Percentiles rank a stretch among this genome's conserved stretches.
Conservation (phyloP, 2,113 vertebrate genomes). For the Callithrix jacchus region DNA sequence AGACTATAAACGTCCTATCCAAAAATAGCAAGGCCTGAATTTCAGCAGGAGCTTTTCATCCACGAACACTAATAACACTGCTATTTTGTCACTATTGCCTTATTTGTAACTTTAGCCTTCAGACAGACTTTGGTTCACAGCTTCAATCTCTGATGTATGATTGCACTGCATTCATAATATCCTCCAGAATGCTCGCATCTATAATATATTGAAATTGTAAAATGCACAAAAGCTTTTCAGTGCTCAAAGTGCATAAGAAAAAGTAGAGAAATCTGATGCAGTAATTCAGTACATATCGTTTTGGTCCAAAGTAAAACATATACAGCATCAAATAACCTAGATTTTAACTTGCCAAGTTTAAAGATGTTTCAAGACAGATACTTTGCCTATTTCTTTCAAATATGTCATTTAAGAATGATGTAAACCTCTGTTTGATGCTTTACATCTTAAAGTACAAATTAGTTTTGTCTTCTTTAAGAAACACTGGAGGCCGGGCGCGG, state of each 20-base stretch:
- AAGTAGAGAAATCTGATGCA: slow-evolving; percentile 25
- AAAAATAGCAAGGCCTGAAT: background rate
- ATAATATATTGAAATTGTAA: slow-evolving; percentile 23
- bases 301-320: background rate
- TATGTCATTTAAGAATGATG: slow-evolving; percentile 42
- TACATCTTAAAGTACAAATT: slow-evolving; percentile 59
- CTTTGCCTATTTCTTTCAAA: slow-evolving; percentile 46
- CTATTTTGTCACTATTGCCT: background rate
- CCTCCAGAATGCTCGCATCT: background rate
- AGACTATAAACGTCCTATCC: background rate
- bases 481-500: too few relatives aligned
- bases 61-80: background rate
- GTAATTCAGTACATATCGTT: background rate
- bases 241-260: slow-evolving; percentile 9
- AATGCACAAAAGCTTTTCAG: background rate
- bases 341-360: slow-evolving; percentile 27
- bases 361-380: slow-evolving; percentile 44
- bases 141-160: background rate
- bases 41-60: background rate
- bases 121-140: background rate
- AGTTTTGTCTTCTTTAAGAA: slow-evolving; percentile 34
- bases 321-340: slow-evolving; percentile 40
- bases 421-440: slow-evolving; percentile 31
- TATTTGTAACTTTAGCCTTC: background rate
- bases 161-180: background rate